Evolutionary conservation across 2,888 invertebrate genomes (phyloP), one percentile per base, ranked within the genome.

Genomic region (Acronicta aceris): DNA sequence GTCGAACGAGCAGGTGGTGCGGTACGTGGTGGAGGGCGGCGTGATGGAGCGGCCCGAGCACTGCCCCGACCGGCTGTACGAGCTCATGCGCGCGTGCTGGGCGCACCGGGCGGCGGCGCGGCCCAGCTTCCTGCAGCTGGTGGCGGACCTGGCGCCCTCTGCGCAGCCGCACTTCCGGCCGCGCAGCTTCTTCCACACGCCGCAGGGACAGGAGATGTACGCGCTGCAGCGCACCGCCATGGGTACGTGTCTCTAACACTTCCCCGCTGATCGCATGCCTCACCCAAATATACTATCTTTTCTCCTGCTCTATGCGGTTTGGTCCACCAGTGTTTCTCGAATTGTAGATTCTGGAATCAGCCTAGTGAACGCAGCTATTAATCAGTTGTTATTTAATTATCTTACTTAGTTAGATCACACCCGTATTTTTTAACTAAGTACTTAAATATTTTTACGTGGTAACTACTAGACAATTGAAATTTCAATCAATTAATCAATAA

Each of bases 21-120:
- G 97, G 15, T 98, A 98, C 91, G 98, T 99, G 63, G 97, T 98
- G 71, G 98, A 98, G 80, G 98, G 98, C 53, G 97, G 98, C 57
- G 97, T 98, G 47, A 98, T 99, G 98, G 98, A 98, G 89, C 96
- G 97, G 65, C 99, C 99, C 0, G 98, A 98, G 89, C 98, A 98
- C 89, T 99, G 99, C 90, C 99, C 99, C 1, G 98, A 98, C 84
- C 96, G 97, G 79, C 95, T 99, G 88, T 98, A 98, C 91, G 96
- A 96, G 74, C 94, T 99, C 71, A 99, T 99, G 99, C 95, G 96
- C 75, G 95, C 96, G 70, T 99, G 99, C 89, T 99, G 99, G 99
- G 96, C 97, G 81, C 97, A 97, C 89, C 96, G 97, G 77, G 96
- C 98, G 0, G 92, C 95, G 38, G 95, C 95, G 53, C 95, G 99